Conservation (phyloP, 53 echinoderm and acorn worm species). For the Stichopus horrens region DNA sequence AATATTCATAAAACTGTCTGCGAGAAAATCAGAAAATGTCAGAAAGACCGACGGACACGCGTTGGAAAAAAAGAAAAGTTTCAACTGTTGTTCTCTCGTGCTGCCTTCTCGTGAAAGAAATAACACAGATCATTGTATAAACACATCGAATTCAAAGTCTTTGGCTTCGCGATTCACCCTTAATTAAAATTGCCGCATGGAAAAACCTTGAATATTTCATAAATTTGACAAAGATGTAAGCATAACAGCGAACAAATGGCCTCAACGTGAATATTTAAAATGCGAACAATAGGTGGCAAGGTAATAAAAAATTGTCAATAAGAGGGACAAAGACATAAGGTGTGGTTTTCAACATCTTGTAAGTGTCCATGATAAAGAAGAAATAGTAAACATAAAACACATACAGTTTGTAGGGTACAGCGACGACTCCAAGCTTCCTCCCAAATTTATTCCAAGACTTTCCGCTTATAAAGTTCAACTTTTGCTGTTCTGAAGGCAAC, state of each 20-base stretch:
- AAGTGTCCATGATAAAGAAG: background rate
- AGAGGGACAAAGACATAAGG: background rate
- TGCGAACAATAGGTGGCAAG: slow-evolving; percentile 31
- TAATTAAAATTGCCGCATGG: slow-evolving; percentile 4
- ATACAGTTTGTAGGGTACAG: background rate
- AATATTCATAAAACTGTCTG: slow-evolving; percentile 46
- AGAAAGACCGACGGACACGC: background rate
- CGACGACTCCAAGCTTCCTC: no score
- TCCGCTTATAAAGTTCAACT: no score
- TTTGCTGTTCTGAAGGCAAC: no score
- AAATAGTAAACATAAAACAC: background rate
- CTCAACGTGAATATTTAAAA: slow-evolving; percentile 36
- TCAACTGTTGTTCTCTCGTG: slow-evolving; percentile 29
- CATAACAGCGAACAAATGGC: background rate
- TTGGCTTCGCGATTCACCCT: background rate
- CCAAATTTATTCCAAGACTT: no score
- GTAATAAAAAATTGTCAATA: slow-evolving; percentile 32
- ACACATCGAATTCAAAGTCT: background rate
- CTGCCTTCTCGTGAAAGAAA: background rate
- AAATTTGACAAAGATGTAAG: background rate
- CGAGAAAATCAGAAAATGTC: slow-evolving; percentile 30
- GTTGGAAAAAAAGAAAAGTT: background rate
- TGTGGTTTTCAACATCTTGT: background rate
- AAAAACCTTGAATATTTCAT: slow-evolving; percentile 24
- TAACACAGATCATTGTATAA: background rate